Evolutionary conservation across 2,797 vertebrate species (phyloP).

Genomic region (Alexandromys oeconomus): DNA sequence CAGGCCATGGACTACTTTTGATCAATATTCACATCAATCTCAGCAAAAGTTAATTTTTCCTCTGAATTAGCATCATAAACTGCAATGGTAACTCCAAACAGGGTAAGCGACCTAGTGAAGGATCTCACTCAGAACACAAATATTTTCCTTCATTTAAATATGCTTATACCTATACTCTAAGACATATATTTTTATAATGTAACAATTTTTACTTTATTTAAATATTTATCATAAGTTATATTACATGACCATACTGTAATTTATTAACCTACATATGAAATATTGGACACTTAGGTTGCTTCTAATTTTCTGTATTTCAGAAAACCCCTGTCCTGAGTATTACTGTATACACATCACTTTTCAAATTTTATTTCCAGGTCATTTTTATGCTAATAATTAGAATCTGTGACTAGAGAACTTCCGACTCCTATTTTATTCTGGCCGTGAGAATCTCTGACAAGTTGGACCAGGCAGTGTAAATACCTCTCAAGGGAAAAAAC

Average conservation of each 20-base stretch:
- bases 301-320: neutral
- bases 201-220: neutral
- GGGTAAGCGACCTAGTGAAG: constrained; percentile 13
- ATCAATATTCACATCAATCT: constrained; percentile 39
- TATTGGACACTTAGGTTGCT: neutral
- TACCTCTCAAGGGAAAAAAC: no score
- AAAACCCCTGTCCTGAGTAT: neutral
- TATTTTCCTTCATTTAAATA: neutral
- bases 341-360: neutral
- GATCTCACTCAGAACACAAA: neutral
- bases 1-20: neutral
- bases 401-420: neutral
- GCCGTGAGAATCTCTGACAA: neutral
- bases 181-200: neutral
- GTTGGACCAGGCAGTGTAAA: neutral
- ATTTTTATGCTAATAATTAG: neutral
- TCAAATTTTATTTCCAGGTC: neutral
- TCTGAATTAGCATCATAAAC: constrained; percentile 35
- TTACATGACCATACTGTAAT: neutral
- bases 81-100: neutral
- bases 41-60: neutral
- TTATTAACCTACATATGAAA: neutral
- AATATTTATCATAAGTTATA: neutral
- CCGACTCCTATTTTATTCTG: neutral
- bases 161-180: neutral